Conservation (phyloP, 2,888 invertebrate species). For the Phengaris alcon region DNA sequence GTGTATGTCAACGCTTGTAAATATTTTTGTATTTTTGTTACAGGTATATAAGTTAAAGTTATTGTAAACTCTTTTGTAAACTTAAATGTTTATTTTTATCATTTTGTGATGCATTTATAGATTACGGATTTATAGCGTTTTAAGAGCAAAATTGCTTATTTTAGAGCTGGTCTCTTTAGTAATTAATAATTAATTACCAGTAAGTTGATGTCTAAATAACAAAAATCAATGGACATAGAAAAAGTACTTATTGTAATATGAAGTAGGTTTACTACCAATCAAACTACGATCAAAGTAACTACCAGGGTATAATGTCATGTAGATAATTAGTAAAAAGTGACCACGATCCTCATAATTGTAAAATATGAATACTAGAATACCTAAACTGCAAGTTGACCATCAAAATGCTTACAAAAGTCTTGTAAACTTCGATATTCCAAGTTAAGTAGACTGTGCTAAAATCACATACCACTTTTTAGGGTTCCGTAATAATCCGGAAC, state of each 20-base stretch:
- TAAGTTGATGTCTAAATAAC: not conserved
- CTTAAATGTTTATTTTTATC: not conserved
- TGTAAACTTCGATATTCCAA: not conserved
- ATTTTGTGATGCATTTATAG: conserved; percentile 16
- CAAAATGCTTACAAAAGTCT: no score
- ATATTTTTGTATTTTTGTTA: not conserved
- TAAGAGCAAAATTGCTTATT: not conserved
- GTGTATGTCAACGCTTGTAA: conserved; percentile 3
- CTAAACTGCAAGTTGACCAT: not conserved
- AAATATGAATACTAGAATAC: not conserved
- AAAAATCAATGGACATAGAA: not conserved
- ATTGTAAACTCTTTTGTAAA: not conserved
- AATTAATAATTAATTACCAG: not conserved
- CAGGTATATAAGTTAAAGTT: not conserved
- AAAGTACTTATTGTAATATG: not conserved
- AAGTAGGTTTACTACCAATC: not conserved
- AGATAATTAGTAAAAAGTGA: not conserved
- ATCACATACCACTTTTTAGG: conserved; percentile 42
- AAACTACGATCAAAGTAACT: not conserved
- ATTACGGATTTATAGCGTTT: not conserved
- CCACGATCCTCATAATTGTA: not conserved
- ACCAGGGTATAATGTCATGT: not conserved
- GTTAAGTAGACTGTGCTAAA: not conserved
- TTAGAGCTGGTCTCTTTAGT: conserved; percentile 13
- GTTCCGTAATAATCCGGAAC: no score